Evolutionary conservation across 2,888 invertebrate species (phyloP).

Genomic region (Zygogramma bicolorata): DNA sequence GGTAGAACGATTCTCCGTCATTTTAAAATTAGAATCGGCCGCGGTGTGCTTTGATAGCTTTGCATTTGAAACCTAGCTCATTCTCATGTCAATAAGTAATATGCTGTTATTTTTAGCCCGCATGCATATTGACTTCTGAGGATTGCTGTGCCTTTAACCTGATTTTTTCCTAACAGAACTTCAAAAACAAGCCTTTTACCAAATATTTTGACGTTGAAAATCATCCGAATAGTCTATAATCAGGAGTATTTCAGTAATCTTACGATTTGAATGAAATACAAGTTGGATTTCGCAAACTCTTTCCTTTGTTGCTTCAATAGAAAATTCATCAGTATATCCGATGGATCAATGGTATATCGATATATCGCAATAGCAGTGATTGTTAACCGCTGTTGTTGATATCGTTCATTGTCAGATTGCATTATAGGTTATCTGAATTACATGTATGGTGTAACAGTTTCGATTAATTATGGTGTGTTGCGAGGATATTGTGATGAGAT

Average conservation of each 20-base stretch:
- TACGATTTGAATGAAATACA: neutral
- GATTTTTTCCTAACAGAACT: too few relatives aligned
- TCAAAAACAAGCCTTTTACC: too few relatives aligned
- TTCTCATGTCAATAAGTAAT: too few relatives aligned
- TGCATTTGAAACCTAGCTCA: too few relatives aligned
- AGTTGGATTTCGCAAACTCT: neutral
- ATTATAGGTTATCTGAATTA: conserved; percentile 14
- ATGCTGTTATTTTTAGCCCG: too few relatives aligned
- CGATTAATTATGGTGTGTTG: conserved; percentile 7
- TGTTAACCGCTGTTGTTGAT: conserved; percentile 10
- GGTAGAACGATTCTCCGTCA: too few relatives aligned
- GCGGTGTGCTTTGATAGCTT: too few relatives aligned
- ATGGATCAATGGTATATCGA: conserved; percentile 3
- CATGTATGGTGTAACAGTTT: neutral
- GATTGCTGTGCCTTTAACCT: too few relatives aligned
- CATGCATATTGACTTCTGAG: too few relatives aligned
- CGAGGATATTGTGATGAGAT: neutral
- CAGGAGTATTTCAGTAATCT: neutral
- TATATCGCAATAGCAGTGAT: conserved; percentile 14
- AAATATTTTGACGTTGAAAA: neutral
- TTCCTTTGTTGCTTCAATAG: neutral
- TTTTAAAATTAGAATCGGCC: too few relatives aligned
- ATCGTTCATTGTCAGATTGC: neutral
- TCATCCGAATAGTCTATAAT: neutral
- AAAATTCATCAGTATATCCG: neutral